Evolutionary conservation across 2,113 vertebrate genomes (phyloP), one percentile per base, ranked within the genome.

Genomic region (Ahaetulla prasina): DNA sequence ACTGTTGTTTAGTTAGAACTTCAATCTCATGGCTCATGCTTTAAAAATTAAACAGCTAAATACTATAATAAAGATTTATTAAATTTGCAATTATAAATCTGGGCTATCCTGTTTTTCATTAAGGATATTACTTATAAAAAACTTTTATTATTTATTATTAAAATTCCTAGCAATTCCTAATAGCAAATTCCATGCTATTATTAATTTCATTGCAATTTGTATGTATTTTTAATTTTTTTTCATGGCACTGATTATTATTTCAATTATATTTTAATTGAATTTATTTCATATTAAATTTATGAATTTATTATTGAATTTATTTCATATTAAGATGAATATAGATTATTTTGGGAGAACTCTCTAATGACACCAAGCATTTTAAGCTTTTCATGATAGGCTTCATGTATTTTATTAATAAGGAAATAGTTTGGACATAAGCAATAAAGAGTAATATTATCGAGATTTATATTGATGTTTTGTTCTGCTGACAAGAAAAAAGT

Each of bases 401-500:
- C 14, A 23, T 43, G 8, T 39, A 35, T 80, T 90, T 90, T 53
- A 90, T 39, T 80, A 12, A 20, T 20, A 52, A 60, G 55, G 47
- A 91, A 91, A 50, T 52, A 5, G 12, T 63, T 60, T 91, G 27
- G 22, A 60, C 8, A 1, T 14, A 49, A 87, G 39, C n/a, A 63
- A 86, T 14, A 74, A 87, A 87, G 18, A 23, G n/a, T 3, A 27
- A 47, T 47, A 86, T 55, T 47, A 85, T 55, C 3, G 2, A 22
- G 39, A 22, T 23, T 20, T 91, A 52, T 85, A 18, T 18, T 30
- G 39, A 55, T 27, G 45, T 47, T 22, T 89, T 57, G 55, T 93
- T 93, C 93, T 39, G 87, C 52, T 35, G 92, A 93, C 92, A n/a
- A 95, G 94, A 50, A 90, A 50, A 90, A 35, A 93, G 0, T 92